These are phyloP conservation scores for Caenorhabditis angaria DNA, from an alignment of 2,888 invertebrate genomes.

Conservation along the genomic window DNA sequence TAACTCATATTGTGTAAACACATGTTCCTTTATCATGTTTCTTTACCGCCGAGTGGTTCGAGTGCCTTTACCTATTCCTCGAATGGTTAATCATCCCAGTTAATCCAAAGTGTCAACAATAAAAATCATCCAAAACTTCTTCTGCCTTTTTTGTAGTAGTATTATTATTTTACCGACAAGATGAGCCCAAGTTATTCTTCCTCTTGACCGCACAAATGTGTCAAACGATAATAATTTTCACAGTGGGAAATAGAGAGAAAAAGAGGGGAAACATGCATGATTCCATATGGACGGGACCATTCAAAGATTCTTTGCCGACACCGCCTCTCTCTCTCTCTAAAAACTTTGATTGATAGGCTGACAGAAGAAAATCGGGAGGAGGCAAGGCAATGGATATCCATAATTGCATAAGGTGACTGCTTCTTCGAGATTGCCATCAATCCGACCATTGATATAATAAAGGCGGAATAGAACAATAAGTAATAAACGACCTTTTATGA, in stretches of 20 bases:
- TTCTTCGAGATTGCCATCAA: conserved; percentile 1
- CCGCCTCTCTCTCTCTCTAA: too few relatives aligned
- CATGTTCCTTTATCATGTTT: background rate
- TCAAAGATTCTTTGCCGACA: background rate
- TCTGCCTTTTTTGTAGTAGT: background rate
- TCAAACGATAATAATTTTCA: conserved; percentile 24
- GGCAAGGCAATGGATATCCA: background rate
- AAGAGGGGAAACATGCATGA: background rate
- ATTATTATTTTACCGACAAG: conserved; percentile 2
- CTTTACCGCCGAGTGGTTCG: background rate
- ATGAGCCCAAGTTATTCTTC: background rate
- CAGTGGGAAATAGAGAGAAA: conserved; percentile 23
- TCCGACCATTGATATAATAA: conserved; percentile 1
- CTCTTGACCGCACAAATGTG: conserved; percentile 4
- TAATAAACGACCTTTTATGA: conserved; percentile 1
- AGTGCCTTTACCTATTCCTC: background rate
- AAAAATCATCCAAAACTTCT: background rate
- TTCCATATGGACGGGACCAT: background rate
- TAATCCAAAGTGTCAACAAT: conserved; percentile 1
- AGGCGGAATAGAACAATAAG: background rate
- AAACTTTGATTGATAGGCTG: conserved; percentile 2
- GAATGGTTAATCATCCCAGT: background rate
- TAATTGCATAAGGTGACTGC: conserved; percentile 4
- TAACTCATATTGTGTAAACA: conserved; percentile 2
- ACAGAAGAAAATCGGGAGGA: background rate